A percentile compares a stretch with the other conserved stretches of the same genome.
Evolutionary conservation across 2,888 invertebrate species (phyloP).

Genomic region (Volucella zonaria): DNA sequence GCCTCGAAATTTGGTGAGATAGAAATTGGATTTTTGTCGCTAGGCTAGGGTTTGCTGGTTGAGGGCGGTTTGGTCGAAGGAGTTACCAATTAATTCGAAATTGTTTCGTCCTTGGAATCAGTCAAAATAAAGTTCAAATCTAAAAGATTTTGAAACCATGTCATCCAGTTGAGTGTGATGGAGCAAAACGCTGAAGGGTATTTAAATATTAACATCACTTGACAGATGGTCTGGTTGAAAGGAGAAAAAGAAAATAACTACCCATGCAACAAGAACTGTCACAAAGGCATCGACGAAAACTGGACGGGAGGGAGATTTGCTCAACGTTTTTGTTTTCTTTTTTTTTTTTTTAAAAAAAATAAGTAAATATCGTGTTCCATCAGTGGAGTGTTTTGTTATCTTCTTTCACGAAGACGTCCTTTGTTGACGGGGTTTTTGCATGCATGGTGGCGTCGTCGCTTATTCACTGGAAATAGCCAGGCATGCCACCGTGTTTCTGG

Average conservation of each 20-base stretch:
- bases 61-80: background rate
- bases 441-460: conserved; percentile 47
- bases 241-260: background rate
- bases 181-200: conserved; percentile 33
- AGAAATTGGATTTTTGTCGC: conserved; percentile 31
- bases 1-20: conserved; percentile 22
- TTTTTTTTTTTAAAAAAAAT: conserved; percentile 5
- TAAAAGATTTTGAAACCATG: conserved; percentile 36
- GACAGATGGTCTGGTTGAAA: conserved; percentile 65
- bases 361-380: no score
- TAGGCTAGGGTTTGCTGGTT: background rate
- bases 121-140: conserved; percentile 44
- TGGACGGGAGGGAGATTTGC: conserved; percentile 35
- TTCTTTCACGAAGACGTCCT: background rate
- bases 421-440: conserved; percentile 22
- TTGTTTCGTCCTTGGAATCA: conserved; percentile 33
- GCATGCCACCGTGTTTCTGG: conserved; percentile 67
- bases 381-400: background rate
- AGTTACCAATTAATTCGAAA: conserved; percentile 44
- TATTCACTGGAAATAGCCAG: conserved; percentile 40
- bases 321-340: background rate
- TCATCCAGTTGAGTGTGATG: conserved; percentile 36
- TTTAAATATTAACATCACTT: conserved; percentile 54
- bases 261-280: conserved; percentile 10
- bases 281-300: conserved; percentile 32